A percentile compares a stretch with the other conserved stretches of the same genome.
These are phyloP conservation scores for Drosophila baimaii DNA, from an alignment of 1,140 invertebrate species.

Conservation along the genomic window DNA sequence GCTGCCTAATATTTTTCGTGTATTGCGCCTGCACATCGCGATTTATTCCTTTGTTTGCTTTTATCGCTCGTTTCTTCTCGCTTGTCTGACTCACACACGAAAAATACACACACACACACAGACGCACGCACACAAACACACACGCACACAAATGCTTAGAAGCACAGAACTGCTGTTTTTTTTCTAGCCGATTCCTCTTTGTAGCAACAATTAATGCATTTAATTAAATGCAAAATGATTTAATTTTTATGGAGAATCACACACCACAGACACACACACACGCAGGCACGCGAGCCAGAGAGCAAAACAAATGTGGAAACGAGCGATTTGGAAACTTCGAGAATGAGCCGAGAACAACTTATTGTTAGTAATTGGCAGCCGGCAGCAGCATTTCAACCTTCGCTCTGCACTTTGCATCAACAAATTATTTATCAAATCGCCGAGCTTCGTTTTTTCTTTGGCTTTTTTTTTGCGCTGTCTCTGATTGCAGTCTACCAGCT, in stretches of 20 bases:
- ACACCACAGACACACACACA: slow-evolving; percentile 27
- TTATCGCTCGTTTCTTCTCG: slow-evolving; percentile 66
- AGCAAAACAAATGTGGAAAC: slow-evolving; percentile 31
- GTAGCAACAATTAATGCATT: slow-evolving; percentile 61
- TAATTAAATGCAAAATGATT: slow-evolving; percentile 79
- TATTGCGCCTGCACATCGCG: slow-evolving; percentile 55
- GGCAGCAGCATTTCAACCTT: slow-evolving; percentile 32
- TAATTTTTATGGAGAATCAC: slow-evolving; percentile 60
- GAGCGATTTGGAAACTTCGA: slow-evolving; percentile 67
- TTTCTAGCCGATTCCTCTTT: slow-evolving; percentile 32
- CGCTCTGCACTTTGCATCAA: slow-evolving; percentile 67
- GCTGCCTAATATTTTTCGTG: slow-evolving; percentile 57
- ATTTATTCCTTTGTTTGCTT: slow-evolving; percentile 78
- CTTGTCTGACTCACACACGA: slow-evolving; percentile 66
- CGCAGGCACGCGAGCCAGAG: slow-evolving; percentile 9
- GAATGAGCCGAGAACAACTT: slow-evolving; percentile 43
- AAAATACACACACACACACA: slow-evolving; percentile 16
- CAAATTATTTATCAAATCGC: slow-evolving; percentile 60
- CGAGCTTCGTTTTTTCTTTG: slow-evolving; percentile 34
- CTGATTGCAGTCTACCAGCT: slow-evolving; percentile 75
- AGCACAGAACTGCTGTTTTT: slow-evolving; percentile 48
- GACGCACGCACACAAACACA: slow-evolving; percentile 13
- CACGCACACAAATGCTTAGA: slow-evolving; percentile 11
- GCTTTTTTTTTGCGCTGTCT: slow-evolving; percentile 39
- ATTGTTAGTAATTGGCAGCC: slow-evolving; percentile 38